A percentile compares a stretch with the other conserved stretches of the same genome.
These are phyloP conservation scores for Drosophila miranda DNA, from an alignment of 1,140 invertebrate genomes.

Conservation along the genomic window DNA sequence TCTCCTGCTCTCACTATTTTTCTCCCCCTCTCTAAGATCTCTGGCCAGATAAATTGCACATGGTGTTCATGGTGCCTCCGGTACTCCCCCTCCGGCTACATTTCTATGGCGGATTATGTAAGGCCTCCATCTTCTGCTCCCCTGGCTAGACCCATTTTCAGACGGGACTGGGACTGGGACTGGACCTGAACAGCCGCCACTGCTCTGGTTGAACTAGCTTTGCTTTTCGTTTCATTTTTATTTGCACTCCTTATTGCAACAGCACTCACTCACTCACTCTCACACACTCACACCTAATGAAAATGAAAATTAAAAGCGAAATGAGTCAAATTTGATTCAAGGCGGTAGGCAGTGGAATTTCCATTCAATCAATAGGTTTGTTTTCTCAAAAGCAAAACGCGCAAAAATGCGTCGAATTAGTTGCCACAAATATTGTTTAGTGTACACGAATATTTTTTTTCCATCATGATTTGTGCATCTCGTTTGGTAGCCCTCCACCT, in stretches of 20 bases:
- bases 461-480: conserved; percentile 32
- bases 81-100: too few relatives aligned
- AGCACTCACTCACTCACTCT: conserved; percentile 22
- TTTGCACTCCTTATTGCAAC: conserved; percentile 28
- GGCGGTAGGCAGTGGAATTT: conserved; percentile 25
- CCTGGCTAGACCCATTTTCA: too few relatives aligned
- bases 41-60: conserved; percentile 38
- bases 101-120: too few relatives aligned
- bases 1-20: too few relatives aligned
- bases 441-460: conserved; percentile 12
- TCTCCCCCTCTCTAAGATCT: conserved; percentile 11
- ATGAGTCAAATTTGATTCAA: conserved; percentile 26
- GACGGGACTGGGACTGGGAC: too few relatives aligned
- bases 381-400: conserved; percentile 5
- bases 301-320: conserved; percentile 23
- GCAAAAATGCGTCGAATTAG: conserved; percentile 1
- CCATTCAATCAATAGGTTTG: conserved; percentile 25
- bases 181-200: conserved; percentile 14
- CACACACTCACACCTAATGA: conserved; percentile 18
- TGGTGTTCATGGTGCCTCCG: conserved; percentile 2
- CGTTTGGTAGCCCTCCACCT: conserved; percentile 28
- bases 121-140: too few relatives aligned
- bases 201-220: conserved; percentile 43
- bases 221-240: conserved; percentile 33
- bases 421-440: conserved; percentile 12